A percentile compares a stretch with the other conserved stretches of the same genome.
Conservation (phyloP, 2,797 vertebrate genomes). For the Percopsis omiscomaycus region DNA sequence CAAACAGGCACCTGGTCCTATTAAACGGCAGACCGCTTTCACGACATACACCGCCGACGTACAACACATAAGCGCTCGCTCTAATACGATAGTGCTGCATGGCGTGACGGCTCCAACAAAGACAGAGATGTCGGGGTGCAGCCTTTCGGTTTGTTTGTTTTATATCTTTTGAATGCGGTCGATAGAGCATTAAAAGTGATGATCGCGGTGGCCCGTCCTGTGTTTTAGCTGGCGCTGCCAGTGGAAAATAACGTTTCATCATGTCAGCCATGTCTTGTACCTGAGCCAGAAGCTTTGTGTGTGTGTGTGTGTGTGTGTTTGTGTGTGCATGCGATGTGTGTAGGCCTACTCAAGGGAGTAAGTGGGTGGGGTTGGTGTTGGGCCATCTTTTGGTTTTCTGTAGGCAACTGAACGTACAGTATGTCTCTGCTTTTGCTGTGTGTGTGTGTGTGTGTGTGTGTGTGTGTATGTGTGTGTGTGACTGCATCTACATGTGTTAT, state of each 20-base stretch:
- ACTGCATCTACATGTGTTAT: neutral
- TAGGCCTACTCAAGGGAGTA: neutral
- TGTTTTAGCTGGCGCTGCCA: neutral
- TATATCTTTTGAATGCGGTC: neutral
- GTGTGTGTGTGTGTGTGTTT: neutral
- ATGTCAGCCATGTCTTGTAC: neutral
- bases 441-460: neutral
- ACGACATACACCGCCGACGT: neutral
- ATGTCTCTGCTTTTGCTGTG: neutral
- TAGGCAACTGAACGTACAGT: too few species aligned
- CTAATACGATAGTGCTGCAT: neutral
- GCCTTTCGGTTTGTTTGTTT: neutral
- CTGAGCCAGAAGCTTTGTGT: neutral
- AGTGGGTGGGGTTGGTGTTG: too few species aligned
- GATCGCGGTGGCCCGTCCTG: neutral
- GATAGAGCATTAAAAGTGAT: neutral
- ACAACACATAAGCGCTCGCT: neutral
- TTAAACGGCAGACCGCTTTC: neutral
- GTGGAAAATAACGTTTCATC: neutral
- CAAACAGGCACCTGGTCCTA: slow-evolving; percentile 13
- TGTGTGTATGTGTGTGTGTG: neutral
- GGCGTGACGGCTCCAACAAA: neutral
- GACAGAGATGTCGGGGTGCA: neutral
- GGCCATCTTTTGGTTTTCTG: too few species aligned
- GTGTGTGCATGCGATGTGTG: neutral